Evolutionary conservation across 2,797 vertebrate species (phyloP), one percentile per base, ranked within the genome.

Genomic region (Parambassis ranga): DNA sequence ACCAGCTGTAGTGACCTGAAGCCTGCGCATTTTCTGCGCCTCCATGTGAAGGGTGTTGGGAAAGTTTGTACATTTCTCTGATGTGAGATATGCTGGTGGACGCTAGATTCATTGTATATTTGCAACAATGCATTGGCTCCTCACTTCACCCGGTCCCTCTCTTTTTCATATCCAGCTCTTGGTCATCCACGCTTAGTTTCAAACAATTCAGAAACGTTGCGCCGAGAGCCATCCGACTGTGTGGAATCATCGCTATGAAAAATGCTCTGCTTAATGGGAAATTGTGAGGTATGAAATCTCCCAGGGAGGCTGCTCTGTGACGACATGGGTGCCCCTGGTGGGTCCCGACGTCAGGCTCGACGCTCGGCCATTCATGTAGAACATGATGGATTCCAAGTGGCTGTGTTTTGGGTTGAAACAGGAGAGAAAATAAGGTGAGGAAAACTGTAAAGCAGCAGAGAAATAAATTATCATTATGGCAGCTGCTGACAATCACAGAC

Each of bases 401-500:
- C 52, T 43, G 31, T 39, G 24, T 71, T 75, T 81, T 67, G 36
- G 55, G 33, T 64, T 61, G 76, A 62, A 42, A 48, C 48, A 35
- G 22, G 48, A 44, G 56, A 47, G 50, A 36, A 69, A 69, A 66
- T 46, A 65, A 53, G 55, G 59, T 61, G 58, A 69, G 47, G 24
- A 48, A 32, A 75, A 74, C 14, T 53, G 64, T 33, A 56, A 79
- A 66, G 59, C 26, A 38, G 71, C 39, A 28, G 35, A 42, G 46
- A 83, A 80, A 89, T 85, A 76, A 75, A 84, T 84, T 81, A 83
- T 81, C 70, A 81, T 84, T 66, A 79, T 67, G 42, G 81, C 68
- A 69, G 72, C 52, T 56, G 82, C 75, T 88, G 84, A 89, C 85
- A 90, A 67, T 84, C 84, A 74, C 50, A 74, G 70, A 83, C 77